These are phyloP conservation scores for Synanthedon formicaeformis DNA, from an alignment of 2,888 invertebrate species.

Conservation along the genomic window DNA sequence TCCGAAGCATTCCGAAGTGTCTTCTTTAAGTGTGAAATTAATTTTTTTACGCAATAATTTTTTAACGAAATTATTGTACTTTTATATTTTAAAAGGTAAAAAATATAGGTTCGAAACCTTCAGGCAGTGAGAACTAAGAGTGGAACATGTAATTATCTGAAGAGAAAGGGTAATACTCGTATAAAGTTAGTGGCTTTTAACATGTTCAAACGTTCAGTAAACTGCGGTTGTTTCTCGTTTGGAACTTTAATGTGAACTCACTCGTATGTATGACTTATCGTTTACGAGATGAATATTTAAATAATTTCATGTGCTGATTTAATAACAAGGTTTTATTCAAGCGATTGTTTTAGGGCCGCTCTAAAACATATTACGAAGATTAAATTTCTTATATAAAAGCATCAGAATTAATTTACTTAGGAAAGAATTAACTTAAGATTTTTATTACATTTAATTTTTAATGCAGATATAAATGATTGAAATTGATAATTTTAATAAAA, in stretches of 20 bases:
- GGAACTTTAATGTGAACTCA: slow-evolving; percentile 45
- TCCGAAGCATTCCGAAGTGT: too few relatives aligned
- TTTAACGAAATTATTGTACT: too few relatives aligned
- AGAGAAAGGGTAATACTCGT: slow-evolving; percentile 42
- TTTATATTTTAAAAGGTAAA: background rate
- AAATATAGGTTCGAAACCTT: background rate
- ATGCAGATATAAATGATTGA: too few relatives aligned
- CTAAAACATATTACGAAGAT: too few relatives aligned
- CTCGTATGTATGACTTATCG: slow-evolving; percentile 23
- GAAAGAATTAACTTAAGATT: too few relatives aligned
- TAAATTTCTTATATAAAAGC: too few relatives aligned
- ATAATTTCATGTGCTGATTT: slow-evolving; percentile 21
- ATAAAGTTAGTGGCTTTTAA: slow-evolving; percentile 56
- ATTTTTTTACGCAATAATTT: too few relatives aligned
- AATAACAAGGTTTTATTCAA: slow-evolving; percentile 1
- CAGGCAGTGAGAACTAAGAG: slow-evolving; percentile 8
- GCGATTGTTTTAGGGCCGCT: too few relatives aligned
- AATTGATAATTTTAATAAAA: too few relatives aligned
- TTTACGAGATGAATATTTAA: slow-evolving; percentile 27
- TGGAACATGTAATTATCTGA: slow-evolving; percentile 36
- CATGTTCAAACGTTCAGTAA: slow-evolving; percentile 52
- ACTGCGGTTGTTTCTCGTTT: slow-evolving; percentile 41
- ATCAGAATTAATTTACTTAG: too few relatives aligned
- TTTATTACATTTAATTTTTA: too few relatives aligned
- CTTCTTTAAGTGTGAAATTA: too few relatives aligned